Evolutionary conservation across 1,140 invertebrate species (phyloP), one percentile per base, ranked within the genome.

Genomic region (Ceratosolen solmsi): DNA sequence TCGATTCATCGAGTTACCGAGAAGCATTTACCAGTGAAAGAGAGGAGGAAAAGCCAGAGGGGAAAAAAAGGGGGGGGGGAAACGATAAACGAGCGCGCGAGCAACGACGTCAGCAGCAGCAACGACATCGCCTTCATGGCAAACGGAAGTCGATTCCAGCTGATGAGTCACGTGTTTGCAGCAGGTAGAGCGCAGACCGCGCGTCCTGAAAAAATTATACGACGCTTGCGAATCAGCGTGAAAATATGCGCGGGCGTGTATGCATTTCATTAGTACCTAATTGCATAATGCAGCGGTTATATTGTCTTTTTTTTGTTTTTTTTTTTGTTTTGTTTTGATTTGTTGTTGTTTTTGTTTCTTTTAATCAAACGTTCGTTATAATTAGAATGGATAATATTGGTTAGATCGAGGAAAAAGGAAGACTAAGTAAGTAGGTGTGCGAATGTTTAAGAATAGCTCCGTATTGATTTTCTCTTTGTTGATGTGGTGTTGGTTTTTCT

Each of bases 121-220:
- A 41, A 17, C 20, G 30, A 70, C 4, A 20, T 70, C 36, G 36
- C 8, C 20, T 71, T 15, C 41, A 8, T 2, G 41, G 68, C 36
- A 25, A 54, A 58, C 54, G 33, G 15, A 74, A 74, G 54, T 56
- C 54, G 30, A 74, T 70, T 51, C 22, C 63, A 68, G 22, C 0
- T 46, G 76, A 70, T 79, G 76, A 79, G 46, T 70, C 76, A 70
- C 22, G 25, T 30, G 30, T 33, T 58, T 22, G 60, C 63, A 33
- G 49, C 60, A 78, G 75, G 75, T 78, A n/a, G 33, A n/a, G 33
- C 54, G 36, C 8, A 36, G 33, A 17, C 25, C 60, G 22, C n/a
- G 15, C 38, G 7, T 76, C 36, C 36, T 15, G 56, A 60, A 77
- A 77, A 77, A 77, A 77, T 77, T 76, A 76, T 76, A 33, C 25